These are phyloP conservation scores for Chrysolina americana DNA, from an alignment of 2,888 invertebrate genomes.

Conservation along the genomic window DNA sequence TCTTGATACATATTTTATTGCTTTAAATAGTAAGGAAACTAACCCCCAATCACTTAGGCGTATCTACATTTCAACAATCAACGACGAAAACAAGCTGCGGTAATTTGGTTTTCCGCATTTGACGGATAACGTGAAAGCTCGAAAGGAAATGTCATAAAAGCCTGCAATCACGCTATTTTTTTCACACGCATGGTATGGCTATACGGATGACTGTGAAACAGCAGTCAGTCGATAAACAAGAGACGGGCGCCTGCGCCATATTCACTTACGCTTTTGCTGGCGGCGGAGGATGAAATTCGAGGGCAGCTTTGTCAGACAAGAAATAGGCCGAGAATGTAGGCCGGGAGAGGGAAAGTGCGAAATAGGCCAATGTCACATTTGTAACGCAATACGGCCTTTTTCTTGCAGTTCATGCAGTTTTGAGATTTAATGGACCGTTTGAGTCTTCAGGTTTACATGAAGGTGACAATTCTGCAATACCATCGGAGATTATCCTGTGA, in stretches of 20 bases:
- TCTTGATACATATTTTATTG: constrained; percentile 56
- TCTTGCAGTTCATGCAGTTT: too few relatives aligned
- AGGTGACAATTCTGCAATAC: too few relatives aligned
- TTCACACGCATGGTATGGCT: constrained; percentile 28
- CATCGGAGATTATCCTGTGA: too few relatives aligned
- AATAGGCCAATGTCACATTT: constrained; percentile 35
- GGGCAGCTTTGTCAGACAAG: neutral
- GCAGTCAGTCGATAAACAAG: constrained; percentile 57
- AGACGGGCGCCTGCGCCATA: constrained; percentile 51
- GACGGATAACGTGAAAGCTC: constrained; percentile 48
- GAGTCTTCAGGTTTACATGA: too few relatives aligned
- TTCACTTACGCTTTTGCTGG: constrained; percentile 30
- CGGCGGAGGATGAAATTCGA: constrained; percentile 27
- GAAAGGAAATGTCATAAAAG: constrained; percentile 54
- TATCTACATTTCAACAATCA: constrained; percentile 24
- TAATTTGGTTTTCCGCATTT: constrained; percentile 38
- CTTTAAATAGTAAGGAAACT: neutral
- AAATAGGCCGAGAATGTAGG: constrained; percentile 31
- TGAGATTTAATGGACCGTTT: too few relatives aligned
- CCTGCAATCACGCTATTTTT: constrained; percentile 43
- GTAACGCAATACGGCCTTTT: neutral
- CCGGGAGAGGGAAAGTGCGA: constrained; percentile 28
- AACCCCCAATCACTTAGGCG: constrained; percentile 14
- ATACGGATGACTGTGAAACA: constrained; percentile 37
- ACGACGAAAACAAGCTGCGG: constrained; percentile 38